These are phyloP conservation scores for Atopsyche davidsoni DNA, from an alignment of 1,140 invertebrate genomes.

Conservation along the genomic window DNA sequence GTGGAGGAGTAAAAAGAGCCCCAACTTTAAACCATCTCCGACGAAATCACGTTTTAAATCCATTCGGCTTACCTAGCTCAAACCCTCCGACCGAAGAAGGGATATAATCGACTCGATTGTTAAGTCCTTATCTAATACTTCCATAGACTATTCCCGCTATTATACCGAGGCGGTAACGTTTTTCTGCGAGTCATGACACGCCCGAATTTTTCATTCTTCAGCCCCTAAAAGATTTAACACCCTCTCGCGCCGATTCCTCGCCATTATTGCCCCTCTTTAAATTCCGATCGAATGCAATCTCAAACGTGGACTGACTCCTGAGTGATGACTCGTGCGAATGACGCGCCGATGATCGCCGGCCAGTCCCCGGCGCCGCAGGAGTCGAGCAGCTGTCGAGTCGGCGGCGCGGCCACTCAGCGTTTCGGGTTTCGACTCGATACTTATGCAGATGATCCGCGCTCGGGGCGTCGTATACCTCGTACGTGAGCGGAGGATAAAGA, in stretches of 20 bases:
- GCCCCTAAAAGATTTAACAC: slow-evolving; percentile 8
- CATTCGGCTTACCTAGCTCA: slow-evolving; percentile 7
- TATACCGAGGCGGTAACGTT: slow-evolving; percentile 14
- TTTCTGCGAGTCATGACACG: slow-evolving; percentile 29
- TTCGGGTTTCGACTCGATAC: too few species aligned
- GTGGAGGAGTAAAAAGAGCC: too few species aligned
- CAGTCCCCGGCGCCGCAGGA: too few species aligned
- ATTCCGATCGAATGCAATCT: slow-evolving; percentile 31
- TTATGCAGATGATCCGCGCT: too few species aligned
- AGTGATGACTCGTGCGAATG: slow-evolving; percentile 25
- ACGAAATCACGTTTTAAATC: slow-evolving; percentile 15
- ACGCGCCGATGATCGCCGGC: slow-evolving; percentile 18
- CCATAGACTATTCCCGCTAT: slow-evolving; percentile 19
- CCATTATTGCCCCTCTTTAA: slow-evolving; percentile 26
- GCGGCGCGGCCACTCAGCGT: too few species aligned
- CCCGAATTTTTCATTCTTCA: slow-evolving; percentile 26
- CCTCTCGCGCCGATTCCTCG: neutral
- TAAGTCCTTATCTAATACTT: slow-evolving; percentile 19
- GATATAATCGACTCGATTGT: slow-evolving; percentile 26
- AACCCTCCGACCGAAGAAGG: slow-evolving; percentile 3
- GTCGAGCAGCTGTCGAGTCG: too few species aligned
- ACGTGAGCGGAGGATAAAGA: too few species aligned
- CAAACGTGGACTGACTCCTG: slow-evolving; percentile 26
- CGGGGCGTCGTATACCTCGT: too few species aligned
- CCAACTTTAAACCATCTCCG: too few species aligned